phyloP scores from a whole-genome alignment of 2,888 invertebrate genomes.

The Corbicula japonica region DNA sequence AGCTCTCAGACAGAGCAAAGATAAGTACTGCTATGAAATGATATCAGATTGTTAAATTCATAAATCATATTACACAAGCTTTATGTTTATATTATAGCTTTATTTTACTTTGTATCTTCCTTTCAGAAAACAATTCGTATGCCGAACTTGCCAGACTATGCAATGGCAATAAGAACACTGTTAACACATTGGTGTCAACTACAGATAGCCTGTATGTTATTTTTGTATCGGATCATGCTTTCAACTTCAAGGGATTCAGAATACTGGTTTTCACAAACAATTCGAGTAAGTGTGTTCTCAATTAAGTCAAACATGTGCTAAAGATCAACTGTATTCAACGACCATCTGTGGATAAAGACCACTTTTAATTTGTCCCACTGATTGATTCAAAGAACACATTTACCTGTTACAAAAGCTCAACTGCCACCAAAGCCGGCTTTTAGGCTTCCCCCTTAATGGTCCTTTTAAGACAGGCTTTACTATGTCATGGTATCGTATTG shows the following conservation, averaged over 20 bases:
- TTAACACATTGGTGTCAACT: slow-evolving; percentile 9
- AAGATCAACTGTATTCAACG: not conserved
- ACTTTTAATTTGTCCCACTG: not conserved
- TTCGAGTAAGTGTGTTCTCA: slow-evolving; percentile 2
- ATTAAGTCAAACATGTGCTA: not conserved
- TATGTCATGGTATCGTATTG: no score
- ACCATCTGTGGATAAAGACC: no score
- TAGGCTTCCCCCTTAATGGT: not conserved
- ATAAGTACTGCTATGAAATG: not conserved
- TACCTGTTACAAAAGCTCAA: not conserved
- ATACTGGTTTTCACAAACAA: slow-evolving; percentile 18
- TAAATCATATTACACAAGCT: not conserved
- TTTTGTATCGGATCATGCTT: slow-evolving; percentile 8
- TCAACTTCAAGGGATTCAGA: slow-evolving; percentile 10
- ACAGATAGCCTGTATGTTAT: slow-evolving; percentile 11
- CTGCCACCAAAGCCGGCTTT: not conserved
- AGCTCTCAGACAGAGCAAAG: not conserved
- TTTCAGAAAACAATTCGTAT: not conserved
- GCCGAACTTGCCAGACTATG: slow-evolving; percentile 17
- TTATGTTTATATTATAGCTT: not conserved
- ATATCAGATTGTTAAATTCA: not conserved
- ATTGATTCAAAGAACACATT: not conserved
- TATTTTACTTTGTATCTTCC: not conserved
- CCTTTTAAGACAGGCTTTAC: not conserved
- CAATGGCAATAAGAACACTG: not conserved